phyloP scores from a whole-genome alignment of 23 tunicate species.

The Styela plicata region DNA sequence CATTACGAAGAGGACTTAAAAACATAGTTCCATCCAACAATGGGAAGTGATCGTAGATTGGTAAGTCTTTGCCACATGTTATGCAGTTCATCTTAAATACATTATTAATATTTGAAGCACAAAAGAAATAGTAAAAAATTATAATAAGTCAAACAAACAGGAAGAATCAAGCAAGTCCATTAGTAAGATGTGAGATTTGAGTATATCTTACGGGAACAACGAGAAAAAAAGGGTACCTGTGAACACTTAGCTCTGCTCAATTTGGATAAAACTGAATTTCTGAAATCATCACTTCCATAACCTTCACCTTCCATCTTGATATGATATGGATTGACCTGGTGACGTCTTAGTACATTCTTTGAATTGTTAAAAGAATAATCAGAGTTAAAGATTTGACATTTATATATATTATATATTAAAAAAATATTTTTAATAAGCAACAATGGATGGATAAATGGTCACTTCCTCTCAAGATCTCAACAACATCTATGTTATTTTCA shows the following conservation, averaged over 20 bases:
- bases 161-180: too few species aligned
- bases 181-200: neutral
- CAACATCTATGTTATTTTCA: too few species aligned
- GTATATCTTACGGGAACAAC: neutral
- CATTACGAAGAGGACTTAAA: slow-evolving; percentile 78
- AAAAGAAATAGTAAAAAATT: too few species aligned
- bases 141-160: too few species aligned
- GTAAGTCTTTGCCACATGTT: slow-evolving; percentile 66
- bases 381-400: neutral
- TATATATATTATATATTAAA: too few species aligned
- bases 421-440: too few species aligned
- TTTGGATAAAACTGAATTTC: slow-evolving; percentile 81
- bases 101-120: too few species aligned
- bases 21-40: slow-evolving; percentile 93
- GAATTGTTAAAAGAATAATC: neutral
- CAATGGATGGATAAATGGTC: neutral
- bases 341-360: neutral
- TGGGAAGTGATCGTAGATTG: slow-evolving; percentile 97
- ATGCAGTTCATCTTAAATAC: slow-evolving; percentile 87
- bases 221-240: slow-evolving; percentile 35
- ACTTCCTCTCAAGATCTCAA: slow-evolving; percentile 51
- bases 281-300: slow-evolving; percentile 94
- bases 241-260: slow-evolving; percentile 62
- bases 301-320: slow-evolving; percentile 99
- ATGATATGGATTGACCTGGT: slow-evolving; percentile 87